Conservation (phyloP, 2,113 vertebrate genomes). For the Lonchura striata region DNA sequence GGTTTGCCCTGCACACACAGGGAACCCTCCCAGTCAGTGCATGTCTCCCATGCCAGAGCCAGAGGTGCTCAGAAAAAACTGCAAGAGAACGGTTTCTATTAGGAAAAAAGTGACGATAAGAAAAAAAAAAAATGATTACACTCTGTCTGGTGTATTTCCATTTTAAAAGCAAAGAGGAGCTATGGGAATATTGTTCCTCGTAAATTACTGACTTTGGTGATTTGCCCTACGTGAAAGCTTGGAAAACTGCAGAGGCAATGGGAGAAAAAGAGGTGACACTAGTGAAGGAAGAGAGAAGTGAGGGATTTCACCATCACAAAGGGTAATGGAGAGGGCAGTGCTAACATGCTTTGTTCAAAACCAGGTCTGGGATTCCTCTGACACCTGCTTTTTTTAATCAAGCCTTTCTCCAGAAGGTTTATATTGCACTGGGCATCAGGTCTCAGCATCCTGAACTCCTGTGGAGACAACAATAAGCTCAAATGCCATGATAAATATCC, state of each 20-base stretch:
- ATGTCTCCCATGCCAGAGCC: neutral
- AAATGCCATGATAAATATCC: neutral
- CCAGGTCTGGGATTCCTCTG: neutral
- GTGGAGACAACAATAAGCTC: rapidly evolving
- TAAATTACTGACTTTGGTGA: neutral
- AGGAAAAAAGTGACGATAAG: neutral
- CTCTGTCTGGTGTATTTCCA: neutral
- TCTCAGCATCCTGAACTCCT: neutral
- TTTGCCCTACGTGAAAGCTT: neutral
- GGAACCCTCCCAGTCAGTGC: neutral
- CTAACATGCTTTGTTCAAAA: neutral
- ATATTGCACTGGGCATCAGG: neutral
- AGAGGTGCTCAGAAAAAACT: neutral
- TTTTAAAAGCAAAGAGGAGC: neutral
- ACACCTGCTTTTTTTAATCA: neutral
- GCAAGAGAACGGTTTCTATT: neutral
- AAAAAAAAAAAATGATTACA: too few relatives aligned
- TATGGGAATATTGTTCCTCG: neutral
- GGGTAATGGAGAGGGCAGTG: neutral
- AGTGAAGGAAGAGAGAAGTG: neutral
- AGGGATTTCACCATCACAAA: neutral
- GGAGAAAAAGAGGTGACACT: too few relatives aligned
- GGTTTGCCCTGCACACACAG: neutral
- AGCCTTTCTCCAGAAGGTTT: neutral
- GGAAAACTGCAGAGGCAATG: neutral